Evolutionary conservation across 2,113 vertebrate genomes (phyloP), one percentile per base, ranked within the genome.

Genomic region (Coptodon bakossiorum): DNA sequence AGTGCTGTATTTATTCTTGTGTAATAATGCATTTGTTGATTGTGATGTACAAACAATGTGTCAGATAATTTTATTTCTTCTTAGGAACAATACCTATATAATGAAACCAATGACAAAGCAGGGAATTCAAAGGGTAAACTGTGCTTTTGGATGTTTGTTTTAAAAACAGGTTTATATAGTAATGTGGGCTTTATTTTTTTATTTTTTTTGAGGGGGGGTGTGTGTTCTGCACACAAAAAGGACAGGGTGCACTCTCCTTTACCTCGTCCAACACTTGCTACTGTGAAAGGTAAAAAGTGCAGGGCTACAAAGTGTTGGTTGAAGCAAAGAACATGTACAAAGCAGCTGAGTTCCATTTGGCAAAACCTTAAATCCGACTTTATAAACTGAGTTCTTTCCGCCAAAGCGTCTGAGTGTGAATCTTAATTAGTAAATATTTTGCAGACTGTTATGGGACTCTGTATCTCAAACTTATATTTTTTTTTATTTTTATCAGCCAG

Each of bases 1-100:
- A 94, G 89, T 95, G 91, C 92, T 94, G 92, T 95, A 95, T 92
- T 94, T 92, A 94, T 94, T 94, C 85, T 93, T 87, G 92, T 91
- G 88, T 96, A 92, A 94, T 92, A 91, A 95, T 80, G 86, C 88
- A 94, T 95, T 91, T 93, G 93, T 95, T 91, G 91, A 92, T 94
- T 92, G 91, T 93, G 85, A 91, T 89, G 91, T 95, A 89, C 45
- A 90, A 68, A 92, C 87, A 90, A 85, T 87, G 90, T 87, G 86
- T 90, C 83, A 78, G 80, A 94, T 90, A 40, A 78, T 89, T 92
- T 61, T 82, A 85, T 85, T 90, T 92, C 63, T 80, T 84, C 83
- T 84, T 61, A 87, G 87, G 84, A 89, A 90, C 78, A 89, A 90
- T 87, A 87, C 36, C 61, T 91, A 63, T 76, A 89, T 52, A 82